Evolutionary conservation across 1,140 invertebrate species (phyloP).

Genomic region (Idris sp.): DNA sequence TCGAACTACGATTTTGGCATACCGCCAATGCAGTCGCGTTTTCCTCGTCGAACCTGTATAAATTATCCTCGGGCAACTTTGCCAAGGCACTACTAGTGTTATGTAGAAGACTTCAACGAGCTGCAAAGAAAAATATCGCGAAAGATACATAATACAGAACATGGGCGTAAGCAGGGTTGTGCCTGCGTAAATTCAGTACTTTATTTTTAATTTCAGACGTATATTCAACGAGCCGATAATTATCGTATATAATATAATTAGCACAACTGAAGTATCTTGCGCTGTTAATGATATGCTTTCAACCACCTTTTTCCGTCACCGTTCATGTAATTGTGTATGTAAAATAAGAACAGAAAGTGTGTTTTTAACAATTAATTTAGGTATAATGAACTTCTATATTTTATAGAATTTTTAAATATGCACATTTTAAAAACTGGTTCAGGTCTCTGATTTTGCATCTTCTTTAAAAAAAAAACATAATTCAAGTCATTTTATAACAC

Average conservation of each 20-base stretch:
- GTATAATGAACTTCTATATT: no score
- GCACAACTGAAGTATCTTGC: conserved; percentile 14
- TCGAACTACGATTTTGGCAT: conserved; percentile 51
- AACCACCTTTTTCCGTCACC: not conserved
- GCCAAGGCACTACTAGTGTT: conserved; percentile 46
- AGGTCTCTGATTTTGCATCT: no score
- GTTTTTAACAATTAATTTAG: no score
- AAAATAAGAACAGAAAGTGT: no score
- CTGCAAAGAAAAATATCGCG: conserved; percentile 44
- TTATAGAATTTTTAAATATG: no score
- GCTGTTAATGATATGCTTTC: conserved; percentile 23
- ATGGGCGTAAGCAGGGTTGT: conserved; percentile 16
- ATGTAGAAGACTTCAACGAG: conserved; percentile 22
- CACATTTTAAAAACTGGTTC: no score
- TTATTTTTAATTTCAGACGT: conserved; percentile 32
- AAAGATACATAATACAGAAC: conserved; percentile 34
- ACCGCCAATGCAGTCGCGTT: conserved; percentile 34
- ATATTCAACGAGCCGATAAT: conserved; percentile 32
- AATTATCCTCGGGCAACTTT: conserved; percentile 57
- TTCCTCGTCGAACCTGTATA: conserved; percentile 44
- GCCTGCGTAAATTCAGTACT: conserved; percentile 11
- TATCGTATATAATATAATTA: conserved; percentile 25
- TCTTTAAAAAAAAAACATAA: no score
- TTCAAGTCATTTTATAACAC: no score
- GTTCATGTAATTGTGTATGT: no score